Conservation (phyloP, 2,797 vertebrate species). For the Halcyon leucocephala region DNA sequence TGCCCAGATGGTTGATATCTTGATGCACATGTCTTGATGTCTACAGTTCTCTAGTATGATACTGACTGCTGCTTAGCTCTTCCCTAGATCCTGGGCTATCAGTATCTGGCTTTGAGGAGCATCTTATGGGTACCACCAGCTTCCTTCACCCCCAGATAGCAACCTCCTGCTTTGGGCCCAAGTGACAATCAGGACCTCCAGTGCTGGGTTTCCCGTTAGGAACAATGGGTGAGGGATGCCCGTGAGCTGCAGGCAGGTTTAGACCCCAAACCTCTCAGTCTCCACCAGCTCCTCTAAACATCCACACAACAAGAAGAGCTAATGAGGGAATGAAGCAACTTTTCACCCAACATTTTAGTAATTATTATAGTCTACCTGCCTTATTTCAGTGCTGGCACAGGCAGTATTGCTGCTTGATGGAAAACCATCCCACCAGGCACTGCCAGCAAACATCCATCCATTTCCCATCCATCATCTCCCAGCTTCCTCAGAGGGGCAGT, state of each 20-base stretch:
- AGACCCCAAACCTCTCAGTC: not conserved
- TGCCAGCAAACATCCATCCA: not conserved
- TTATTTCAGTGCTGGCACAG: not conserved
- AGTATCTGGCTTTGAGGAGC: not conserved
- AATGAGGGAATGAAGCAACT: not conserved
- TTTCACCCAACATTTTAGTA: not conserved
- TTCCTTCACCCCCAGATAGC: rapidly evolving
- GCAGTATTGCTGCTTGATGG: not conserved
- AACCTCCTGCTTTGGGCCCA: not conserved
- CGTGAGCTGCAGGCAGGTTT: not conserved
- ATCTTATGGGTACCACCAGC: not conserved
- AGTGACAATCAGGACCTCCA: not conserved
- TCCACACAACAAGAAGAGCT: rapidly evolving
- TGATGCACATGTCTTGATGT: not conserved
- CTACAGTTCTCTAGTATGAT: not conserved
- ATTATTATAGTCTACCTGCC: not conserved
- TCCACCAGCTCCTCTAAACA: not conserved
- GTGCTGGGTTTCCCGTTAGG: not conserved
- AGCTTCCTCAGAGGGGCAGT: not conserved
- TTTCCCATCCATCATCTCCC: not conserved
- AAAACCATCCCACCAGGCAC: not conserved
- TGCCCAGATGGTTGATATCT: not conserved
- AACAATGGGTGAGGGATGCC: rapidly evolving
- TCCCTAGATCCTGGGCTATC: not conserved
- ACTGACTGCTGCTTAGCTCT: not conserved